These are phyloP conservation scores for Phalacrocorax brasilianus DNA, from an alignment of 2,113 vertebrate genomes.

Conservation along the genomic window DNA sequence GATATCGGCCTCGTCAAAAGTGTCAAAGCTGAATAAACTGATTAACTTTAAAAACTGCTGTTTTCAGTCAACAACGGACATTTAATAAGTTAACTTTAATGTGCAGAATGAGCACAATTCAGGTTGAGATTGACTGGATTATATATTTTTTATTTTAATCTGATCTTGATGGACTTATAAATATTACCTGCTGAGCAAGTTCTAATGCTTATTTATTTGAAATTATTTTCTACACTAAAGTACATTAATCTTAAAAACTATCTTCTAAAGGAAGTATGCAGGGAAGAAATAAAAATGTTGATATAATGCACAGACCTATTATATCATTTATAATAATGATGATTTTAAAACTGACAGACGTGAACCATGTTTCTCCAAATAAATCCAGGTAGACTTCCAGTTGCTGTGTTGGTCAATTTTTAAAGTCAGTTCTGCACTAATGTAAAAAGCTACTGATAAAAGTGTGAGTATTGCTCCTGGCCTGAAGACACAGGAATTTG, in stretches of 20 bases:
- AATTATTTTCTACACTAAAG: slow-evolving; percentile 75
- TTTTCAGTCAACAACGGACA: slow-evolving; percentile 78
- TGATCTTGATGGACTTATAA: slow-evolving; percentile 77
- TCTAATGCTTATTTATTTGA: slow-evolving; percentile 85
- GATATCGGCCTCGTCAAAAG: slow-evolving; percentile 74
- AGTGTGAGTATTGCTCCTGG: slow-evolving; percentile 32
- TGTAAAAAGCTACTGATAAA: slow-evolving; percentile 55
- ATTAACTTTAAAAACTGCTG: slow-evolving; percentile 75
- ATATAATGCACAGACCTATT: slow-evolving; percentile 63
- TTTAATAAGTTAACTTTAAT: slow-evolving; percentile 72
- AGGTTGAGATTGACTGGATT: slow-evolving; percentile 73
- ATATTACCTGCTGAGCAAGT: slow-evolving; percentile 81
- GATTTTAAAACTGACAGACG: slow-evolving; percentile 39
- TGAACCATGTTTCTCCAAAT: slow-evolving; percentile 50
- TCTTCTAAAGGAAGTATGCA: slow-evolving; percentile 72
- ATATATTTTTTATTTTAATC: slow-evolving; percentile 72
- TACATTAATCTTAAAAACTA: slow-evolving; percentile 74
- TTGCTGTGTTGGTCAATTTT: slow-evolving; percentile 58
- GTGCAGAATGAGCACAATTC: slow-evolving; percentile 70
- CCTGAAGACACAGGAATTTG: slow-evolving; percentile 31
- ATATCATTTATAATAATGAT: slow-evolving; percentile 56
- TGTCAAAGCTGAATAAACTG: slow-evolving; percentile 77
- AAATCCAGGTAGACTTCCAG: slow-evolving; percentile 58
- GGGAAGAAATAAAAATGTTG: slow-evolving; percentile 69
- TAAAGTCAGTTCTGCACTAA: slow-evolving; percentile 62